A percentile compares a stretch with the other conserved stretches of the same genome.
These are phyloP conservation scores for Neotoxoptera formosana DNA, from an alignment of 1,140 invertebrate genomes.

Conservation along the genomic window DNA sequence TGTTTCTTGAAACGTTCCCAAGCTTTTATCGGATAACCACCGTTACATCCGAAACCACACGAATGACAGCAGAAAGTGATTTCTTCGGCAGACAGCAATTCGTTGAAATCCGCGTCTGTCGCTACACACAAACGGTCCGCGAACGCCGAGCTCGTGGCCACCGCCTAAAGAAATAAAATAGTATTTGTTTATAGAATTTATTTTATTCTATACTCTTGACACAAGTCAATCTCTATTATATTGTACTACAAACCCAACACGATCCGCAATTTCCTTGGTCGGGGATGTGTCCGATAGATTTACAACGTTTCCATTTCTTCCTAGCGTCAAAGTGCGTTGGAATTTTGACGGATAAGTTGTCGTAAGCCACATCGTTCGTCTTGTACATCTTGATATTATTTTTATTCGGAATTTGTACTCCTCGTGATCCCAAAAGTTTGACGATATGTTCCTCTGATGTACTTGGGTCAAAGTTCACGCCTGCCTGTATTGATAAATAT, in stretches of 20 bases:
- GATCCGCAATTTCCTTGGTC: conserved; percentile 79
- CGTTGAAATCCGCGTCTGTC: conserved; percentile 67
- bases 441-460: no score
- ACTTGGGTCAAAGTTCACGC: no score
- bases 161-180: conserved; percentile 50
- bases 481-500: no score
- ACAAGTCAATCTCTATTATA: not conserved
- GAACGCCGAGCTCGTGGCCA: conserved; percentile 66
- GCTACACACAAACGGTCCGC: conserved; percentile 75
- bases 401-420: no score
- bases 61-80: conserved; percentile 69
- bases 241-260: conserved; percentile 50
- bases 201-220: no score
- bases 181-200: no score
- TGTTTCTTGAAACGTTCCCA: conserved; percentile 69
- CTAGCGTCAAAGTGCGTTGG: conserved; percentile 83
- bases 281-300: conserved; percentile 72
- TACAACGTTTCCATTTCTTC: conserved; percentile 82
- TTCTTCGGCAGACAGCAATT: conserved; percentile 72
- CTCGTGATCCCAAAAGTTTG: no score
- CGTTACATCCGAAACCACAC: conserved; percentile 74
- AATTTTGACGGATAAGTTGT: conserved; percentile 61
- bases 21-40: conserved; percentile 70
- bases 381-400: no score
- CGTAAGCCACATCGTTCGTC: no score